Evolutionary conservation across 2,113 vertebrate genomes (phyloP).

Genomic region (Pterophyllum scalare): DNA sequence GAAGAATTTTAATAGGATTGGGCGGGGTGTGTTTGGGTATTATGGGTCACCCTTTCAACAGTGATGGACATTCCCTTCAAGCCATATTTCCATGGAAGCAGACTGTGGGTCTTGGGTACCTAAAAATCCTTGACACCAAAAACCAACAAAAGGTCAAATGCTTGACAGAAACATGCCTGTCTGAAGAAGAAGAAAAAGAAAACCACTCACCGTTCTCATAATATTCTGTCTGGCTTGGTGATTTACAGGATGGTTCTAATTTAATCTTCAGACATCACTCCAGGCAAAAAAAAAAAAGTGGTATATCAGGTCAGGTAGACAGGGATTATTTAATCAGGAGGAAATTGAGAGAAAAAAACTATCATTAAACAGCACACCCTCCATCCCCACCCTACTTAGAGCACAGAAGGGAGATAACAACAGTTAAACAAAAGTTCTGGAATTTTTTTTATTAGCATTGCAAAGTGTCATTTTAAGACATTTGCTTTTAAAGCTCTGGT

Average conservation of each 20-base stretch:
- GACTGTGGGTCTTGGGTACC: constrained; percentile 47
- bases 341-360: constrained; percentile 52
- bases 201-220: neutral
- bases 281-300: constrained; percentile 15
- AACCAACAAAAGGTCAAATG: constrained; percentile 62
- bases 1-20: constrained; percentile 44
- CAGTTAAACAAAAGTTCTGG: neutral
- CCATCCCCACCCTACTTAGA: neutral
- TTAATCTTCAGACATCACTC: constrained; percentile 42
- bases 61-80: constrained; percentile 50
- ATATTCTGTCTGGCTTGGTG: neutral
- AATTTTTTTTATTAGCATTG: neutral
- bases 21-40: constrained; percentile 46
- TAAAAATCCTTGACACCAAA: constrained; percentile 46
- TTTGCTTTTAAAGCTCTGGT: no score
- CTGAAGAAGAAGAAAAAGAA: neutral
- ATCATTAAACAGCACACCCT: constrained; percentile 24
- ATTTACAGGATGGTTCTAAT: constrained; percentile 58
- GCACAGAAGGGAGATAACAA: neutral
- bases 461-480: no score
- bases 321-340: constrained; percentile 55
- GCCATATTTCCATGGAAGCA: constrained; percentile 64
- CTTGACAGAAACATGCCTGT: constrained; percentile 34
- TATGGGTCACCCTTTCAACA: constrained; percentile 48
- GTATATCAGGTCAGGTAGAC: constrained; percentile 44